phyloP scores from a whole-genome alignment of 2,113 vertebrate species.

The Prionailurus viverrinus region DNA sequence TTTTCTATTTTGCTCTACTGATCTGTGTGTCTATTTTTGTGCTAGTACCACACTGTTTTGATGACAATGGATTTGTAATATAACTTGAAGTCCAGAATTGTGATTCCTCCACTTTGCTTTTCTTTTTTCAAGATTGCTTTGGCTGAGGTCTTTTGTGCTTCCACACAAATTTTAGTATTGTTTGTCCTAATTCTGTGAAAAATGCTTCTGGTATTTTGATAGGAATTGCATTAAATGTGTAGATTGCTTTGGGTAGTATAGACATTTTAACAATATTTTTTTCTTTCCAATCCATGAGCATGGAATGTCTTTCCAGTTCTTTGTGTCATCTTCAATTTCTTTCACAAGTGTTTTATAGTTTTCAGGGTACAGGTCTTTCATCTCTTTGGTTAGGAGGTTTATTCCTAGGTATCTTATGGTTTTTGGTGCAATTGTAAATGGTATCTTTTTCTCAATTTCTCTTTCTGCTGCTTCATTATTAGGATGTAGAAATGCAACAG shows the following conservation, averaged over 20 bases:
- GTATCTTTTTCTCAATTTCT: neutral
- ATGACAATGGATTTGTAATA: too few species aligned
- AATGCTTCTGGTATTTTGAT: neutral
- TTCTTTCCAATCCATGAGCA: neutral
- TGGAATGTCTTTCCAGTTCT: neutral
- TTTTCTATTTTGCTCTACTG: too few species aligned
- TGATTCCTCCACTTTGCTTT: too few species aligned
- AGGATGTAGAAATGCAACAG: neutral
- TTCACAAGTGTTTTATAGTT: neutral
- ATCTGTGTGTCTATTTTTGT: too few species aligned
- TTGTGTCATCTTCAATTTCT: neutral
- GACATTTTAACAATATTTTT: neutral
- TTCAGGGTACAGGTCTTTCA: neutral
- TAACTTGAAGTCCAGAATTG: too few species aligned
- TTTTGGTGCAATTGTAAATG: neutral
- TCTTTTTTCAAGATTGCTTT: neutral
- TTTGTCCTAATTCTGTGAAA: neutral
- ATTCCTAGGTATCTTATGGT: neutral
- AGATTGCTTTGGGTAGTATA: neutral
- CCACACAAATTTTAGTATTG: neutral
- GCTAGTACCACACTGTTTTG: too few species aligned
- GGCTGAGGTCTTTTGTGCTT: neutral
- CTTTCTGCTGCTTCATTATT: neutral
- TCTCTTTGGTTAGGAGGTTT: neutral
- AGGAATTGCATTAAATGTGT: neutral